Evolutionary conservation across 2,113 vertebrate species (phyloP).

Genomic region (Rhegmatorhina hoffmannsi): DNA sequence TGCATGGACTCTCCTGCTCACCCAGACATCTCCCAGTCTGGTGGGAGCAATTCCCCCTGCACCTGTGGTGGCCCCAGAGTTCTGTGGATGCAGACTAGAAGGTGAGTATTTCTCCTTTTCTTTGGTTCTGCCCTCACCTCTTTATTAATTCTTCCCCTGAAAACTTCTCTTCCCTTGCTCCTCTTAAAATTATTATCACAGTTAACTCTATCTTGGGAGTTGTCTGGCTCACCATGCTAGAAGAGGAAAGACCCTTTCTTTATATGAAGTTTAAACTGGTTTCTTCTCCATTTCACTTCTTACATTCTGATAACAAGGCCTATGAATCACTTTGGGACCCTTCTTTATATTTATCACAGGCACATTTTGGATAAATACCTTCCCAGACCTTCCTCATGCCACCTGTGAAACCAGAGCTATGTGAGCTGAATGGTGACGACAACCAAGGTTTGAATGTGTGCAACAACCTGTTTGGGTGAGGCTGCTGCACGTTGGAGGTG

Average conservation of each 20-base stretch:
- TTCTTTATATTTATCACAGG: not conserved
- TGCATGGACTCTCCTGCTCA: not conserved
- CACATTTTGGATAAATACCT: not conserved
- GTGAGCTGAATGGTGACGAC: not conserved
- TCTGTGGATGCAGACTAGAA: fast-evolving
- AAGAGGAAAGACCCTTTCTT: not conserved
- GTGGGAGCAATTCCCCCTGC: not conserved
- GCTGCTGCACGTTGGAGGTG: not conserved
- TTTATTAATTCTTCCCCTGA: not conserved
- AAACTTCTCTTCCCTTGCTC: not conserved
- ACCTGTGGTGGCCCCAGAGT: not conserved
- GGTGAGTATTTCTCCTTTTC: not conserved
- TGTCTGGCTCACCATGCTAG: not conserved
- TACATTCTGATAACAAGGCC: not conserved
- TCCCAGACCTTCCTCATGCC: not conserved
- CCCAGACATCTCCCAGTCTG: not conserved
- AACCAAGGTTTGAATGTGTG: not conserved
- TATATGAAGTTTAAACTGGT: not conserved
- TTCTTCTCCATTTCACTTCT: not conserved
- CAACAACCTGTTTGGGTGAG: not conserved
- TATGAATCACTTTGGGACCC: fast-evolving
- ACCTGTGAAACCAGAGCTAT: not conserved
- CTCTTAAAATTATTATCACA: not conserved
- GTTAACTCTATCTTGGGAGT: not conserved
- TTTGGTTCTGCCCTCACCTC: not conserved